A percentile compares a stretch with the other conserved stretches of the same genome.
These are phyloP conservation scores for Ochotona princeps DNA, from an alignment of 2,113 vertebrate species.

Conservation along the genomic window DNA sequence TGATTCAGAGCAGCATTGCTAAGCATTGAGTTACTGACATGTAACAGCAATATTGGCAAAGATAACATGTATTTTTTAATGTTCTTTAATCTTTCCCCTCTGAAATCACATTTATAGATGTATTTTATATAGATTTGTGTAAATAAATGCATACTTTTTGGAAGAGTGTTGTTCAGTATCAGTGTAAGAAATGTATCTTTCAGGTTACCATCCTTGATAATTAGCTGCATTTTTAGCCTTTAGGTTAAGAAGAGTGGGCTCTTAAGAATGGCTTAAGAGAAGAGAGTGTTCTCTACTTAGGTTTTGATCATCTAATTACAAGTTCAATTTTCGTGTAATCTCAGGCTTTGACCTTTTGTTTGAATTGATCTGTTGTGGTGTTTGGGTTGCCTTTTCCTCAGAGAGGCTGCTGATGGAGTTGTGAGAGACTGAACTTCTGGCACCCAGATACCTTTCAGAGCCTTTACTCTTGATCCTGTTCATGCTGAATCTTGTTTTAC, in stretches of 20 bases:
- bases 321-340: background rate
- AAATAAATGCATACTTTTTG: background rate
- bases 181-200: background rate
- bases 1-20: constrained; percentile 31
- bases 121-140: background rate
- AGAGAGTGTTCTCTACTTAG: background rate
- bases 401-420: background rate
- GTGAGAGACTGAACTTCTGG: background rate
- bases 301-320: background rate
- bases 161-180: background rate
- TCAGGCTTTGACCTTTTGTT: background rate
- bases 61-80: background rate
- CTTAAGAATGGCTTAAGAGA: background rate
- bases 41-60: constrained; percentile 28
- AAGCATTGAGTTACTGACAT: no score
- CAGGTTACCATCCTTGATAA: background rate
- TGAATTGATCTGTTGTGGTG: background rate
- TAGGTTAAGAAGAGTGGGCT: background rate
- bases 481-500: background rate
- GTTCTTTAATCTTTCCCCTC: background rate
- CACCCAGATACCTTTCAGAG: background rate
- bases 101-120: no score
- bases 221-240: constrained; percentile 36
- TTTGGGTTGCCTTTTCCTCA: background rate
- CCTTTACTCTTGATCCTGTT: background rate